Base-by-base conservation (phyloP, 37 sponge, comb jelly and placozoan genomes). In the Agelas oroides region DNA sequence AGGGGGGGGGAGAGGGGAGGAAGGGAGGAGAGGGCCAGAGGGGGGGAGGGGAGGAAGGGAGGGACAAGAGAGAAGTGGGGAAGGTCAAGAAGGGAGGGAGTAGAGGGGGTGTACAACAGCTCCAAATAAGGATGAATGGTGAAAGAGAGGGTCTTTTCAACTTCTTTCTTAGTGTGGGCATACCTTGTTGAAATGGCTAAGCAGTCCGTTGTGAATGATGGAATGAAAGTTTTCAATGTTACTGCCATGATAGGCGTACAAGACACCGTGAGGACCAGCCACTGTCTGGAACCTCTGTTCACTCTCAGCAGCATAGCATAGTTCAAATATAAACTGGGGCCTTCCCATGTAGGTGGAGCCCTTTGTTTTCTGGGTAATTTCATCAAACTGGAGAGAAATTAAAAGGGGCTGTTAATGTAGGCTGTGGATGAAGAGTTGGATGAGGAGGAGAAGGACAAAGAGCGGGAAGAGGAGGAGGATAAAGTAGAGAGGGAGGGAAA, bases 201-300 rank as follows among this genome's bases (percentile, higher is more conserved):
- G 73, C 1, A 96, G 87, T 15, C 97, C 97, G 80, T 91, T 79
- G 82, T 91, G 91, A n/a, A 93, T 56, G 37, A 96, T 96, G 35
- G 95, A 96, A 57, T 91, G 73, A 46, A 96, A 96, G 59, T 94
- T 94, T 56, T 96, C 97, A 60, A 96, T 64, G 13, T 82, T 78
- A 54, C 83, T 94, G 17, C 97, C 97, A 68, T 96, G 97, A 65
- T 79, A 96, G 34, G 90, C 97, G 18, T 71, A 41, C 20, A 96
- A 55, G 24, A 60, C 60, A 6, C 95, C 95, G 88, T 88, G 69
- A 19, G 65, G 31, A 11, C 16, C 23, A 23, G 67, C 65, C 31
- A 84, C 30, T 52, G 36, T 16, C 53, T 62, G 35, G 38, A 89
- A 94, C 54, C 81, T 79, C 2, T 65, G n/a, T 53, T 77, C 81